These are phyloP conservation scores for Siniperca scherzeri DNA, from an alignment of 2,797 vertebrate genomes.

Conservation along the genomic window DNA sequence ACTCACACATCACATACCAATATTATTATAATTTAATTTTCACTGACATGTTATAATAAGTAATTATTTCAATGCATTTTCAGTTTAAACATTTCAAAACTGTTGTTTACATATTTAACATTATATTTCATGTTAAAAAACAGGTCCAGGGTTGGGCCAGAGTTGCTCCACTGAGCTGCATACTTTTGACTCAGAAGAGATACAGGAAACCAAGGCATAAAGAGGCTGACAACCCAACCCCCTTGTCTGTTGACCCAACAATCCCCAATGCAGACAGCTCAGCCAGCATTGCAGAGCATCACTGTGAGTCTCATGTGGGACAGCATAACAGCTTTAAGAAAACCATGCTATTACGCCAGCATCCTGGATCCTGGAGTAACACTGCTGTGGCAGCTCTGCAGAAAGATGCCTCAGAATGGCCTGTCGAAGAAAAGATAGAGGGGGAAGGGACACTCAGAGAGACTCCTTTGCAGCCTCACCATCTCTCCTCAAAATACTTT, in stretches of 20 bases:
- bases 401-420: constrained; percentile 33
- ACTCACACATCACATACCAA: not conserved
- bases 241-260: constrained; percentile 73
- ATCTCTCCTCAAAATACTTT: constrained; percentile 36
- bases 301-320: constrained; percentile 22
- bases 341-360: constrained; percentile 16
- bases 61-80: not conserved
- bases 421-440: constrained; percentile 31
- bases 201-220: constrained; percentile 72
- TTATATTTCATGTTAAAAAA: constrained; percentile 33
- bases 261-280: constrained; percentile 43
- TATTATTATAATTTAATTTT: not conserved
- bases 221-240: constrained; percentile 60
- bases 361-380: constrained; percentile 13
- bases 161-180: constrained; percentile 78
- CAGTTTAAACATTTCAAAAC: not conserved
- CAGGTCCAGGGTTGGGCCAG: constrained; percentile 88
- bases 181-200: constrained; percentile 80
- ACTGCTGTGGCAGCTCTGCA: constrained; percentile 22
- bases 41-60: not conserved
- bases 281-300: constrained; percentile 38
- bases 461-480: constrained; percentile 14
- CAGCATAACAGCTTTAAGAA: constrained; percentile 23
- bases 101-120: constrained; percentile 11
- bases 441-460: constrained; percentile 21